Conservation (phyloP, 2,888 invertebrate genomes). For the Allolobophora icterica region DNA sequence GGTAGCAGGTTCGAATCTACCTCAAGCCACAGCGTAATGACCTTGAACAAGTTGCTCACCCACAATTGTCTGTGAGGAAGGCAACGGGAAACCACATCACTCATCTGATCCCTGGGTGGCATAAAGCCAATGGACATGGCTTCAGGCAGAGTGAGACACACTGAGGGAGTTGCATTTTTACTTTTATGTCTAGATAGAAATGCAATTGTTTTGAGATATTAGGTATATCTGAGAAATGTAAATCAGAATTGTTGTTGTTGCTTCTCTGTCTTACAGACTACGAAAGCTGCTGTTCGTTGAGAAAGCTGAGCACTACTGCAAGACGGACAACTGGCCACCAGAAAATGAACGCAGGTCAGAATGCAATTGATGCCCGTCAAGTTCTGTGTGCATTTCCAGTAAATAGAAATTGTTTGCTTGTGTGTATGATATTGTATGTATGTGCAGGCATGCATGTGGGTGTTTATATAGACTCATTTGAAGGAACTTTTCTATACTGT, state of each 20-base stretch:
- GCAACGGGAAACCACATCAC: no score
- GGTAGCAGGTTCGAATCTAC: no score
- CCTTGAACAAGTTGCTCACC: no score
- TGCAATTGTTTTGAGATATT: background rate
- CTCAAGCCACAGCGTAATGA: no score
- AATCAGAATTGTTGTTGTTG: background rate
- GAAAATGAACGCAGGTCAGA: constrained; percentile 78
- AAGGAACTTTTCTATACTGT: background rate
- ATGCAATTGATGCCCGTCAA: background rate
- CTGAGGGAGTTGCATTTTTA: background rate
- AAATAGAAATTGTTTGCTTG: background rate
- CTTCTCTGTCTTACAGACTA: constrained; percentile 59
- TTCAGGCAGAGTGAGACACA: no score
- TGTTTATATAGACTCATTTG: background rate
- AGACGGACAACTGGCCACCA: constrained; percentile 79
- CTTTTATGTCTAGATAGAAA: background rate
- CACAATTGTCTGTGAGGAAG: no score
- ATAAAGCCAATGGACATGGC: no score
- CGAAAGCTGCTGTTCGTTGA: constrained; percentile 66
- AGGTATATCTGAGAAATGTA: background rate
- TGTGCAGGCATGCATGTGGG: background rate
- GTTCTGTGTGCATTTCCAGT: background rate
- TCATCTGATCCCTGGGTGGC: no score
- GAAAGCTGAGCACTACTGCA: constrained; percentile 61
- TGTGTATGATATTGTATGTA: background rate